Percentiles rank a stretch among this genome's conserved stretches.
These are phyloP conservation scores for Ormyrus nitidulus DNA, from an alignment of 2,888 invertebrate genomes.

Conservation along the genomic window DNA sequence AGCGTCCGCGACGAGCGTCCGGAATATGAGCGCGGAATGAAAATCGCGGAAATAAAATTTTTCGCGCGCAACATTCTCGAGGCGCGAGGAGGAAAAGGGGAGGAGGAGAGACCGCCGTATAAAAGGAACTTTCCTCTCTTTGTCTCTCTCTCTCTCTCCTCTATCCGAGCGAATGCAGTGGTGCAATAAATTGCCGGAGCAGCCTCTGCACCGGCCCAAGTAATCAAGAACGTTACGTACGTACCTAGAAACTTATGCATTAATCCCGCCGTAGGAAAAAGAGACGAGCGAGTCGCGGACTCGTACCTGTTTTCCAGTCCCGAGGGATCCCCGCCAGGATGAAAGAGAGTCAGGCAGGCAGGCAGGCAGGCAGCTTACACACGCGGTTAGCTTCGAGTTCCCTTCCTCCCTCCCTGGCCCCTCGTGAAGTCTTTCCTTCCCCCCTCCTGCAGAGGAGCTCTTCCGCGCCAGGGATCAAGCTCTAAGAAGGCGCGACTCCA, in stretches of 20 bases:
- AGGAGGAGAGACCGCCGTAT: background rate
- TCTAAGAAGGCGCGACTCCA: conserved; percentile 52
- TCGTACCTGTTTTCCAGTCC: background rate
- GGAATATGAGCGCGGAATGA: conserved; percentile 3
- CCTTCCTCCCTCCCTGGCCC: background rate
- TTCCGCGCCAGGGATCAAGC: conserved; percentile 2
- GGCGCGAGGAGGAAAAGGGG: no score
- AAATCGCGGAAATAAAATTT: conserved; percentile 43
- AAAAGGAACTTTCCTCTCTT: conserved; percentile 18
- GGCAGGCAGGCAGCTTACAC: conserved; percentile 67
- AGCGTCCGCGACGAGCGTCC: no score
- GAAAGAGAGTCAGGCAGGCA: conserved; percentile 43
- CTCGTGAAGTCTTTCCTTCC: background rate
- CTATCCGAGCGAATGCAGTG: conserved; percentile 31
- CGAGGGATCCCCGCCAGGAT: no score
- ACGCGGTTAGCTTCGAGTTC: conserved; percentile 68
- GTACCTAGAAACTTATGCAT: background rate
- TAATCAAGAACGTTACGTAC: conserved; percentile 39
- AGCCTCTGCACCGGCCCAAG: conserved; percentile 14
- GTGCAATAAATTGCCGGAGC: conserved; percentile 50
- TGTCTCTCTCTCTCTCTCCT: conserved; percentile 2
- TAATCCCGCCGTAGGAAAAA: background rate
- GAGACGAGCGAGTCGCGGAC: conserved; percentile 22
- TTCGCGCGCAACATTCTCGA: background rate
- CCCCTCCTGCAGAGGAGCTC: conserved; percentile 5